These are phyloP conservation scores for Pachypeltis micranthus DNA, from an alignment of 1,140 invertebrate species.

Conservation along the genomic window DNA sequence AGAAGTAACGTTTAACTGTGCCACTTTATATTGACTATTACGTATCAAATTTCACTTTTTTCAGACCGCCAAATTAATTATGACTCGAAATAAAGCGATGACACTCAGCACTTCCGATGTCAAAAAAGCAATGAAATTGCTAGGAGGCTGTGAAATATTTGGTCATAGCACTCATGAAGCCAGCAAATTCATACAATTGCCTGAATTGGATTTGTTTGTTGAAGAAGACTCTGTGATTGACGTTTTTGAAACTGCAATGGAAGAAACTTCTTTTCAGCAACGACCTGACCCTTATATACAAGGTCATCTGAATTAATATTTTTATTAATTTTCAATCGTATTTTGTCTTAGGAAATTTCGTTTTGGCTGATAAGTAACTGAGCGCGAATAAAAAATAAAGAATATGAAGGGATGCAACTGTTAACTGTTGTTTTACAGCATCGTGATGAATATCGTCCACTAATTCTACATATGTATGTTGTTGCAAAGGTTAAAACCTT, in stretches of 20 bases:
- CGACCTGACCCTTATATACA: conserved; percentile 19
- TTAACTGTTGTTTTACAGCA: too few species aligned
- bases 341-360: too few species aligned
- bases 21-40: not conserved
- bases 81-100: conserved; percentile 20
- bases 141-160: conserved; percentile 14
- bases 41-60: not conserved
- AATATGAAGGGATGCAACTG: too few species aligned
- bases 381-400: too few species aligned
- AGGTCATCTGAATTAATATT: too few species aligned
- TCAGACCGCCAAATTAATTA: conserved; percentile 17
- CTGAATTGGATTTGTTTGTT: conserved; percentile 20
- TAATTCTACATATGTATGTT: too few species aligned
- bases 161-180: conserved; percentile 17
- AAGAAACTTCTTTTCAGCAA: conserved; percentile 12
- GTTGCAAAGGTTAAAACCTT: too few species aligned
- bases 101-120: conserved; percentile 22
- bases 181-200: conserved; percentile 17
- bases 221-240: conserved; percentile 21
- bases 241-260: conserved; percentile 9
- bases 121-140: conserved; percentile 19
- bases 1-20: not conserved
- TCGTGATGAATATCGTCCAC: too few species aligned
- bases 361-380: too few species aligned
- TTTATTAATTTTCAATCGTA: too few species aligned